These are phyloP conservation scores for Diacarnus erythraeanus DNA, from an alignment of 37 sponge, comb jelly and placozoan genomes.

Conservation along the genomic window DNA sequence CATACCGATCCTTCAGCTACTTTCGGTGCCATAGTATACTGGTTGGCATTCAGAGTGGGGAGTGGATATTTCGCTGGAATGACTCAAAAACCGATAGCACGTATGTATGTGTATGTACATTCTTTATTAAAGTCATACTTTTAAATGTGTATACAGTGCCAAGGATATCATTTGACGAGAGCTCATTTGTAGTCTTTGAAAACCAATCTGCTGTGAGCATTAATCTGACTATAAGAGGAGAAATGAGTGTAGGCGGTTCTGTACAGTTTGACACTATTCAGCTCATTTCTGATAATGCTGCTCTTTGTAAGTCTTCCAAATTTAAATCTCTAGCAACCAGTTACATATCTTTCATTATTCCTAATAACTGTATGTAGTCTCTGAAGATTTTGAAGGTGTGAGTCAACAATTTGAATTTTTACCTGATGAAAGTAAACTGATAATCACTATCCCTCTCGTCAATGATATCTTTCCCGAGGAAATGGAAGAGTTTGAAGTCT, in stretches of 20 bases:
- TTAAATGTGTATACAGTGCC: constrained; percentile 4
- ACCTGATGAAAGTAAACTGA: not conserved
- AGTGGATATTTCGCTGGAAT: constrained; percentile 51
- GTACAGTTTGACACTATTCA: not conserved
- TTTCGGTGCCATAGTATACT: constrained; percentile 31
- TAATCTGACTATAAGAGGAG: not conserved
- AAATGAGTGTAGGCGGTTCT: not conserved
- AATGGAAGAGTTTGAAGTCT: constrained; percentile 29
- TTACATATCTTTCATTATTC: not conserved
- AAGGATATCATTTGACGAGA: not conserved
- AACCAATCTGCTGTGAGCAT: not conserved
- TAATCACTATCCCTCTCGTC: not conserved
- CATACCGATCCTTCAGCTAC: constrained; percentile 11
- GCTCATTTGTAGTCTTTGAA: not conserved
- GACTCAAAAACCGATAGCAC: constrained; percentile 33
- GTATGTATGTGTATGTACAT: not conserved
- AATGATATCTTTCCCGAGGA: constrained; percentile 44
- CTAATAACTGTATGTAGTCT: not conserved
- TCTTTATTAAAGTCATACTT: not conserved
- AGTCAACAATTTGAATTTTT: not conserved
- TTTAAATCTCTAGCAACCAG: not conserved
- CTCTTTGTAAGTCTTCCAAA: not conserved
- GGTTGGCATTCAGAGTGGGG: constrained; percentile 11
- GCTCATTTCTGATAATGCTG: not conserved
- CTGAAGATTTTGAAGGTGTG: constrained; percentile 7